These are phyloP conservation scores for Limanda limanda DNA, from an alignment of 2,113 vertebrate species.

Conservation along the genomic window DNA sequence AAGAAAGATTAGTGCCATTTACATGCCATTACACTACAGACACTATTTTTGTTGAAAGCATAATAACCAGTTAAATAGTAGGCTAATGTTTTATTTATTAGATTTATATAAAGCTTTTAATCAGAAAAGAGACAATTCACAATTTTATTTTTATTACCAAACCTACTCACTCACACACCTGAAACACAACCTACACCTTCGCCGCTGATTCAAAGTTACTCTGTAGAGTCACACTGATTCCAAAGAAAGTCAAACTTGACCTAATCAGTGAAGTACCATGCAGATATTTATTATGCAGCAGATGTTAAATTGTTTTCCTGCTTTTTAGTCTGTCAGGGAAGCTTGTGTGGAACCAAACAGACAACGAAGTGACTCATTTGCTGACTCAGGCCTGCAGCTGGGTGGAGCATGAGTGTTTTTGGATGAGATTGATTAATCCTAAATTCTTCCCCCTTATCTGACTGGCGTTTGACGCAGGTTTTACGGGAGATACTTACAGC, in stretches of 20 bases:
- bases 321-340: conserved; percentile 23
- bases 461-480: conserved; percentile 35
- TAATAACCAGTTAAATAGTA: neutral
- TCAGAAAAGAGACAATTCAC: neutral
- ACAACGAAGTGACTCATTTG: conserved; percentile 40
- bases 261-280: conserved; percentile 36
- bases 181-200: neutral
- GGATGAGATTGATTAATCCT: conserved; percentile 55
- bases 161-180: neutral
- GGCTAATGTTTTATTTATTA: neutral
- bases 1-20: neutral
- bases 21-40: neutral
- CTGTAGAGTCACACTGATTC: conserved; percentile 3
- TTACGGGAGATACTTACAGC: conserved; percentile 2
- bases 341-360: conserved; percentile 41
- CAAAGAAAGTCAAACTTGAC: conserved; percentile 8
- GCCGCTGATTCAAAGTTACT: neutral
- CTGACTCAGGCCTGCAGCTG: conserved; percentile 45
- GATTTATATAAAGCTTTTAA: neutral
- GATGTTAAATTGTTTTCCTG: conserved; percentile 40
- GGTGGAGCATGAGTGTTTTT: conserved; percentile 4
- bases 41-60: neutral
- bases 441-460: conserved; percentile 53
- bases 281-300: conserved; percentile 38
- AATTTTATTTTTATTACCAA: neutral